phyloP scores from a whole-genome alignment of 2,888 invertebrate species.

The Stratiomys singularior region DNA sequence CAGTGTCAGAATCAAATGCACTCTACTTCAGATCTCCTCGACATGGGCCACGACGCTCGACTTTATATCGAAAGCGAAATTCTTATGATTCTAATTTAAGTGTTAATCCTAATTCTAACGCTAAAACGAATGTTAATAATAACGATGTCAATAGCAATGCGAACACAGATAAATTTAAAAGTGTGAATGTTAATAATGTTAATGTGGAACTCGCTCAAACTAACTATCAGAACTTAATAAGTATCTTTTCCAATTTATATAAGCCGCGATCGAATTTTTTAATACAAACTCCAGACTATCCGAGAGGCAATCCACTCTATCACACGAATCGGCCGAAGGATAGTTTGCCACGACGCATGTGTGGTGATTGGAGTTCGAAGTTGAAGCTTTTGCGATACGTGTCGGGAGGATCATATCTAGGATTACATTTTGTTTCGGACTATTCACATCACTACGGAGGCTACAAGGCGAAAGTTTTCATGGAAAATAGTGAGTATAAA shows the following conservation, averaged over 20 bases:
- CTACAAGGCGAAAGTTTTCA: constrained; percentile 76
- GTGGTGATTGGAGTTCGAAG: constrained; percentile 84
- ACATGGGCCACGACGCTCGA: constrained; percentile 51
- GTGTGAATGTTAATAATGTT: constrained; percentile 51
- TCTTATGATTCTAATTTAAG: constrained; percentile 54
- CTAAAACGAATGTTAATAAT: constrained; percentile 45
- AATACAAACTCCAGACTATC: constrained; percentile 60
- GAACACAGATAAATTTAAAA: constrained; percentile 50
- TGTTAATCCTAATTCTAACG: constrained; percentile 51
- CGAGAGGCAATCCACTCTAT: constrained; percentile 57
- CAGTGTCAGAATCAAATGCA: constrained; percentile 45
- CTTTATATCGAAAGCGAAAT: constrained; percentile 53
- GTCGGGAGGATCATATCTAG: constrained; percentile 71
- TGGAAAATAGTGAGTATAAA: constrained; percentile 75
- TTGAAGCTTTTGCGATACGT: constrained; percentile 78
- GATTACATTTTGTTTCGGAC: constrained; percentile 79
- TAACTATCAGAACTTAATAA: constrained; percentile 58
- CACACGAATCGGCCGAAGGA: constrained; percentile 52
- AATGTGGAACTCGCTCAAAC: constrained; percentile 58
- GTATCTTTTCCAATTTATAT: constrained; percentile 58
- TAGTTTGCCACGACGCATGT: constrained; percentile 68
- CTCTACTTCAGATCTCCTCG: constrained; percentile 55
- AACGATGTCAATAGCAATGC: constrained; percentile 47
- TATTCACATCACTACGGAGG: constrained; percentile 81
- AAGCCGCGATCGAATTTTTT: constrained; percentile 58